These are phyloP conservation scores for Platycnemis pennipes DNA, from an alignment of 2,888 invertebrate genomes.

Conservation along the genomic window DNA sequence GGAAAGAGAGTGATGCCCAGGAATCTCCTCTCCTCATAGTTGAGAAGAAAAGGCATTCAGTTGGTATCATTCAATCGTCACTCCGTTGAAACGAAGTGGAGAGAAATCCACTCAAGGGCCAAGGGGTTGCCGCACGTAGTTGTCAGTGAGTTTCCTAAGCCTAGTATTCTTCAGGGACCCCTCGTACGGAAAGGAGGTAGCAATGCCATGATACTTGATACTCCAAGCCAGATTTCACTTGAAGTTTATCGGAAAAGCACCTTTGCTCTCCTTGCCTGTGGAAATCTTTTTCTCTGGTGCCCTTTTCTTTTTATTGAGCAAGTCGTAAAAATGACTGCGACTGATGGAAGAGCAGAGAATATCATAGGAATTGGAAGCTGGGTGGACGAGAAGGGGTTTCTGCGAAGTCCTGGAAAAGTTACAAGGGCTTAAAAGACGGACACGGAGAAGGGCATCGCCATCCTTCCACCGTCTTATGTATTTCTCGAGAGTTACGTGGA, in stretches of 20 bases:
- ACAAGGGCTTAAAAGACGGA: background rate
- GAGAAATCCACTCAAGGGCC: no score
- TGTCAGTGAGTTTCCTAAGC: no score
- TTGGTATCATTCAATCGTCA: no score
- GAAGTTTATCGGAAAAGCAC: slow-evolving; percentile 14
- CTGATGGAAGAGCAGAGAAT: background rate
- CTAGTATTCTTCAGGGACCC: no score
- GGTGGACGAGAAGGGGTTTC: background rate
- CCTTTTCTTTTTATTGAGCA: background rate
- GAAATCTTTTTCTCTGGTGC: background rate
- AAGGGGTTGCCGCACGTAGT: no score
- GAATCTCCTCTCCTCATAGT: no score
- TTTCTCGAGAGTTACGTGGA: background rate
- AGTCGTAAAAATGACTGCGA: background rate
- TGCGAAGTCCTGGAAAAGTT: background rate
- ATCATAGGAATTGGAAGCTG: background rate
- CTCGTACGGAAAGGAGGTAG: background rate
- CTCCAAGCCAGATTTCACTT: background rate
- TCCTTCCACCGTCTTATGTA: background rate
- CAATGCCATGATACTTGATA: background rate
- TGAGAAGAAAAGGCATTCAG: no score
- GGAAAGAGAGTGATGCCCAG: no score
- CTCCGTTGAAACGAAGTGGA: no score
- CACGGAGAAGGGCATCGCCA: background rate
- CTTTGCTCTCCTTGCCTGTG: background rate